phyloP scores from a whole-genome alignment of 1,140 invertebrate genomes.

The Archivesica marissinica region DNA sequence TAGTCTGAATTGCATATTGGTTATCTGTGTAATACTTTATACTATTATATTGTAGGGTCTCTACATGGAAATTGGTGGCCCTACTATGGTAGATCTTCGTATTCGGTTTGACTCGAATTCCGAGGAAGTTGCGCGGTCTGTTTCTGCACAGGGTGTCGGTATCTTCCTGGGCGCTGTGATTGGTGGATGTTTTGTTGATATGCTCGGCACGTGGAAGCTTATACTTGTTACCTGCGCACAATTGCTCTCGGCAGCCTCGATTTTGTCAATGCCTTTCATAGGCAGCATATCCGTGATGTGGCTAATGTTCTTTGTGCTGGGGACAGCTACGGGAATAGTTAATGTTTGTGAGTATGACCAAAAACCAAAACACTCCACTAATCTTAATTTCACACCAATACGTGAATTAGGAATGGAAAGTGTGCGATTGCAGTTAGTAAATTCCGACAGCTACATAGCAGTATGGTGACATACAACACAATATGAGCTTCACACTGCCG shows the following conservation, averaged over 20 bases:
- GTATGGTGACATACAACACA: too few relatives aligned
- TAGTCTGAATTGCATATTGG: too few relatives aligned
- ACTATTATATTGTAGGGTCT: conserved; percentile 53
- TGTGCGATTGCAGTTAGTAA: too few relatives aligned
- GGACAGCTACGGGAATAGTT: conserved; percentile 20
- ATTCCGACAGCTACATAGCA: too few relatives aligned
- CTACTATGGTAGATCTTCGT: conserved; percentile 52
- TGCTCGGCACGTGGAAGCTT: conserved; percentile 27
- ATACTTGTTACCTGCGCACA: conserved; percentile 23
- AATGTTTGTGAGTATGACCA: conserved; percentile 59
- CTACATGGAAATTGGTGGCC: conserved; percentile 43
- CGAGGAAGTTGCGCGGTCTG: conserved; percentile 26
- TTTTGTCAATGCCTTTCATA: conserved; percentile 40
- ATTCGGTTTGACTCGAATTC: conserved; percentile 17
- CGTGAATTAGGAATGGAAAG: too few relatives aligned
- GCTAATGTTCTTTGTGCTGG: conserved; percentile 51
- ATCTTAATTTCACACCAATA: too few relatives aligned
- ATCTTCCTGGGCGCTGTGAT: conserved; percentile 34
- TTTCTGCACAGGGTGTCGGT: conserved; percentile 39
- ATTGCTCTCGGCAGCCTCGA: neutral
- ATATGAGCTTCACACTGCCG: too few relatives aligned
- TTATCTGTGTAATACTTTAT: too few relatives aligned
- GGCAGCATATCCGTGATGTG: conserved; percentile 1
- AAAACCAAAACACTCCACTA: too few relatives aligned
- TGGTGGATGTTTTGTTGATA: conserved; percentile 38